Conservation (phyloP, 2,797 vertebrate species). For the Borostomias antarcticus region DNA sequence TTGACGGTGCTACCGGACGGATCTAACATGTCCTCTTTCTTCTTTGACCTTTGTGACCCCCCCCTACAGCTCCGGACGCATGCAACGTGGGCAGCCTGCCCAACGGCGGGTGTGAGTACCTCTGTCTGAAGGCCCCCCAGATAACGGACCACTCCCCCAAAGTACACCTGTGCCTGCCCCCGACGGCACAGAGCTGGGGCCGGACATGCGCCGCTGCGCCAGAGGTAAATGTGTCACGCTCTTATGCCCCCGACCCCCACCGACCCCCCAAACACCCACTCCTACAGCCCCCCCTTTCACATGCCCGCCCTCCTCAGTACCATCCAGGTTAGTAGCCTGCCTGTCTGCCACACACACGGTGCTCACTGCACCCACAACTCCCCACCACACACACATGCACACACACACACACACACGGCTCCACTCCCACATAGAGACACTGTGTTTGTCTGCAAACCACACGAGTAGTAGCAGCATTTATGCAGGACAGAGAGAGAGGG, state of each 20-base stretch:
- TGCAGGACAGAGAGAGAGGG: constrained; percentile 34
- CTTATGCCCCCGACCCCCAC: not conserved
- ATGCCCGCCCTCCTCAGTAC: not conserved
- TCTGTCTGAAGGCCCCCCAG: constrained; percentile 97
- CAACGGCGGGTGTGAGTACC: constrained; percentile 95
- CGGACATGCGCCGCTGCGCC: constrained; percentile 93
- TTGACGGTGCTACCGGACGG: not conserved
- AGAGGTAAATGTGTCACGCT: constrained; percentile 75
- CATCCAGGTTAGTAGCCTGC: too few species aligned
- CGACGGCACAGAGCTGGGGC: constrained; percentile 90
- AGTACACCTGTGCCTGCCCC: constrained; percentile 96
- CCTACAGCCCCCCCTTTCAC: not conserved
- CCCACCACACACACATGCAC: too few species aligned
- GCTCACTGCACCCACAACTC: too few species aligned
- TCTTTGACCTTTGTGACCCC: not conserved
- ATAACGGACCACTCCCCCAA: constrained; percentile 91
- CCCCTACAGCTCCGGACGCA: constrained; percentile 82
- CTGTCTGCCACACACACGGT: not conserved
- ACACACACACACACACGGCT: too few species aligned
- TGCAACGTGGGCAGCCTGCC: constrained; percentile 89
- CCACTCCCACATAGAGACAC: constrained; percentile 45
- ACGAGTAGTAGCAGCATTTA: constrained; percentile 29
- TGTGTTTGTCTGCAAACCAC: constrained; percentile 24
- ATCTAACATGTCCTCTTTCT: constrained; percentile 27
- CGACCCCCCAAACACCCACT: not conserved